Evolutionary conservation across 2,113 vertebrate genomes (phyloP).

Genomic region (Puma concolor): DNA sequence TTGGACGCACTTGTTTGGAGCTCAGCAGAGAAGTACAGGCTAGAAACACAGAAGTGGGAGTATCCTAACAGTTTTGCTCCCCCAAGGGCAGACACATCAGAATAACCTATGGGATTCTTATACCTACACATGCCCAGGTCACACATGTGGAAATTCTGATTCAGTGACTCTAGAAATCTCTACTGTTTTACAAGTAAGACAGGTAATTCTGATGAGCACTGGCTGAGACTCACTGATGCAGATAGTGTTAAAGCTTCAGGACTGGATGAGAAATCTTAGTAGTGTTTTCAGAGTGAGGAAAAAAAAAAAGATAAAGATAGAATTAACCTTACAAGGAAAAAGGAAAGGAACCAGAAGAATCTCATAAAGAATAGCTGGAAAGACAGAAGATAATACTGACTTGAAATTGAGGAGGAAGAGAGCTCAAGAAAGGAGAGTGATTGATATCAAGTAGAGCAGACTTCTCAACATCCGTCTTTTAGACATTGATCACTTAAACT

Average conservation of each 20-base stretch:
- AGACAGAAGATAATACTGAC: background rate
- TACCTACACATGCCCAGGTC: background rate
- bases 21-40: background rate
- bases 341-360: background rate
- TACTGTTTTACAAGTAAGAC: background rate
- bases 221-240: background rate
- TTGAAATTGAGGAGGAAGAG: background rate
- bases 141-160: background rate
- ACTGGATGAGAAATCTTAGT: background rate
- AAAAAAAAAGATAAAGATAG: background rate
- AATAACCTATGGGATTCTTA: background rate
- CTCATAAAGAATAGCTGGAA: background rate
- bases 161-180: background rate
- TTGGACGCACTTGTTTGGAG: background rate
- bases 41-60: background rate
- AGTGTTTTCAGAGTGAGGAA: background rate
- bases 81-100: background rate
- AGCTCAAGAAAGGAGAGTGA: background rate
- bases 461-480: background rate
- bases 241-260: background rate
- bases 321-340: background rate
- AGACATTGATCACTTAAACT: background rate
- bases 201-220: background rate
- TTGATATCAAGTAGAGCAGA: background rate
- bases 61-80: background rate